These are phyloP conservation scores for Exephanes ischioxanthus DNA, from an alignment of 2,888 invertebrate species.

Conservation along the genomic window DNA sequence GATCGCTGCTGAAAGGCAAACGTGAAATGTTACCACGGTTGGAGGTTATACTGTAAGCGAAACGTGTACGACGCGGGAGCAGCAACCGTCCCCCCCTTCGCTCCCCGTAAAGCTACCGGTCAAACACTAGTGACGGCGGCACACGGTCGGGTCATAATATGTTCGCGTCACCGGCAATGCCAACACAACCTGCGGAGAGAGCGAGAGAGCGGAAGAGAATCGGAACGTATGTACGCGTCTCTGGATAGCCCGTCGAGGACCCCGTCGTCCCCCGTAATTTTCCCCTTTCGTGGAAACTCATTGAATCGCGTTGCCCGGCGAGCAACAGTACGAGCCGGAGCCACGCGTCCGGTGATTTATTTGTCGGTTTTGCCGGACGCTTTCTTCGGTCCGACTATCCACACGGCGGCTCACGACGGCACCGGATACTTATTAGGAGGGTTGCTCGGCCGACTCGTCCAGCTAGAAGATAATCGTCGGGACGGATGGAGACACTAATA, in stretches of 20 bases:
- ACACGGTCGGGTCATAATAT: conserved; percentile 77
- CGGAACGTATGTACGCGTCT: conserved; percentile 34
- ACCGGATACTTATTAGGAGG: conserved; percentile 54
- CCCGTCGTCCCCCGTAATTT: conserved; percentile 54
- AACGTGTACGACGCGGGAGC: conserved; percentile 51
- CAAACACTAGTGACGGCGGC: conserved; percentile 76
- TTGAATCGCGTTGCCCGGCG: conserved; percentile 33
- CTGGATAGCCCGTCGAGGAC: conserved; percentile 4
- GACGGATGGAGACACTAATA: conserved; percentile 47
- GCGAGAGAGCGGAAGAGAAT: conserved; percentile 42
- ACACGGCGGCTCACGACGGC: not conserved
- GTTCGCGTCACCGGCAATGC: conserved; percentile 81
- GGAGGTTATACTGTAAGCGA: not conserved
- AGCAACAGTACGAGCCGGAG: conserved; percentile 33
- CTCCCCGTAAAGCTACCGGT: conserved; percentile 76
- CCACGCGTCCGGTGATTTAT: conserved; percentile 65
- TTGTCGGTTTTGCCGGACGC: conserved; percentile 36
- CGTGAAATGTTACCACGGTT: conserved; percentile 52
- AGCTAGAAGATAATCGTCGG: conserved; percentile 56
- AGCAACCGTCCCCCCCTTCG: conserved; percentile 43
- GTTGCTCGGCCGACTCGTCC: conserved; percentile 36
- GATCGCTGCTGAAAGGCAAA: conserved; percentile 57
- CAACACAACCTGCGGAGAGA: conserved; percentile 49
- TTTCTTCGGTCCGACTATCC: conserved; percentile 26
- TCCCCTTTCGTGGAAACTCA: conserved; percentile 65